Conservation (phyloP, 2,113 vertebrate genomes). For the Callipepla squamata region DNA sequence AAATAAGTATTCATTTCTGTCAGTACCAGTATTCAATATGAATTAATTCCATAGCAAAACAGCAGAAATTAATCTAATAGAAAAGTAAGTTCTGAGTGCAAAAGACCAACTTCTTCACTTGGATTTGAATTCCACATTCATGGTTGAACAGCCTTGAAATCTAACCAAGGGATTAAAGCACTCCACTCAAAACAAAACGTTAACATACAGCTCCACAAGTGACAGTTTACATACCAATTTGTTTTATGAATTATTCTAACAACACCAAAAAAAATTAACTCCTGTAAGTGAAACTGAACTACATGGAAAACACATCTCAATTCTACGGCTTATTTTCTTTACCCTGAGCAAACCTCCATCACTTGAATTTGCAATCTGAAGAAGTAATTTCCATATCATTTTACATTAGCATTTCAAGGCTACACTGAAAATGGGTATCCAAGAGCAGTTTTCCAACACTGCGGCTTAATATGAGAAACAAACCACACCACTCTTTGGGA, state of each 20-base stretch:
- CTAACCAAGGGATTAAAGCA: background rate
- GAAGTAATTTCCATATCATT: background rate
- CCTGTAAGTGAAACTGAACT: background rate
- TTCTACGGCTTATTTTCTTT: background rate
- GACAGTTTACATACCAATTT: background rate
- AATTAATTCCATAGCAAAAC: background rate
- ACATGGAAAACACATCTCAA: background rate
- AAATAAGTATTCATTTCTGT: background rate
- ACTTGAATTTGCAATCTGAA: background rate
- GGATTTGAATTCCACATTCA: background rate
- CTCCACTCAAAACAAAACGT: background rate
- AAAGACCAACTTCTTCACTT: background rate
- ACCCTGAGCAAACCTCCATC: background rate
- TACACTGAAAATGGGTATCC: background rate
- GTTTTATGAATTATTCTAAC: background rate
- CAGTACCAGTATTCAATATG: too few relatives aligned
- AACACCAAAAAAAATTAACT: accelerated
- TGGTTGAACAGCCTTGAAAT: background rate
- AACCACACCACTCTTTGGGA: background rate
- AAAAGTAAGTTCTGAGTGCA: background rate
- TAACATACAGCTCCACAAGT: background rate
- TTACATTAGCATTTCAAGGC: background rate
- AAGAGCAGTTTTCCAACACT: background rate
- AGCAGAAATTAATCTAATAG: background rate
- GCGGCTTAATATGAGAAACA: background rate